phyloP scores from a whole-genome alignment of 2,888 invertebrate species.

The Deladenus siricidicola region DNA sequence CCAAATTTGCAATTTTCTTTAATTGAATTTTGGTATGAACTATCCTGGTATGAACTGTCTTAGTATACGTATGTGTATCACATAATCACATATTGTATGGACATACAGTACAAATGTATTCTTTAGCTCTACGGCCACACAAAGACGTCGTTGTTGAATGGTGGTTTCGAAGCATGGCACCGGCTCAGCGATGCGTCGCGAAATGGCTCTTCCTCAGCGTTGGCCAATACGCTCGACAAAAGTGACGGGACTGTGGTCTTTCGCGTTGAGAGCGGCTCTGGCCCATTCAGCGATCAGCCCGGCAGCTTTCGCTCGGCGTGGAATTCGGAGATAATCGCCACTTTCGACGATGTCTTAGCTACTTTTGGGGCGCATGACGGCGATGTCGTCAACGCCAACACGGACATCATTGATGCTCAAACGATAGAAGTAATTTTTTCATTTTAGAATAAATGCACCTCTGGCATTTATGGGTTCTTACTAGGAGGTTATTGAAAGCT shows the following conservation, averaged over 20 bases:
- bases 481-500: too few relatives aligned
- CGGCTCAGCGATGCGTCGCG: too few relatives aligned
- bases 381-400: slow-evolving; percentile 43
- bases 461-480: too few relatives aligned
- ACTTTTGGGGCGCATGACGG: slow-evolving; percentile 37
- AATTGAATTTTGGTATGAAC: too few relatives aligned
- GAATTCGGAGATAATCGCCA: slow-evolving; percentile 39
- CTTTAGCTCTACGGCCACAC: slow-evolving; percentile 45
- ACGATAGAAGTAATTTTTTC: slow-evolving; percentile 40
- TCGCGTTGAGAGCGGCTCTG: slow-evolving; percentile 23
- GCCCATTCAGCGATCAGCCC: slow-evolving; percentile 13
- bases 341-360: slow-evolving; percentile 48
- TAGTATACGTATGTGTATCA: too few relatives aligned
- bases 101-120: slow-evolving; percentile 3
- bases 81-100: too few relatives aligned
- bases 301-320: slow-evolving; percentile 48
- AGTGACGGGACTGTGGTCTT: background rate
- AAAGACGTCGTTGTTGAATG: slow-evolving; percentile 40
- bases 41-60: too few relatives aligned
- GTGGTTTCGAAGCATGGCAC: slow-evolving; percentile 45
- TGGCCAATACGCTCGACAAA: background rate
- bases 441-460: too few relatives aligned
- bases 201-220: too few relatives aligned
- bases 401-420: slow-evolving; percentile 49
- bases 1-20: too few relatives aligned